Base-by-base conservation (phyloP, 1,140 invertebrate genomes). In the Conus betulinus region DNA sequence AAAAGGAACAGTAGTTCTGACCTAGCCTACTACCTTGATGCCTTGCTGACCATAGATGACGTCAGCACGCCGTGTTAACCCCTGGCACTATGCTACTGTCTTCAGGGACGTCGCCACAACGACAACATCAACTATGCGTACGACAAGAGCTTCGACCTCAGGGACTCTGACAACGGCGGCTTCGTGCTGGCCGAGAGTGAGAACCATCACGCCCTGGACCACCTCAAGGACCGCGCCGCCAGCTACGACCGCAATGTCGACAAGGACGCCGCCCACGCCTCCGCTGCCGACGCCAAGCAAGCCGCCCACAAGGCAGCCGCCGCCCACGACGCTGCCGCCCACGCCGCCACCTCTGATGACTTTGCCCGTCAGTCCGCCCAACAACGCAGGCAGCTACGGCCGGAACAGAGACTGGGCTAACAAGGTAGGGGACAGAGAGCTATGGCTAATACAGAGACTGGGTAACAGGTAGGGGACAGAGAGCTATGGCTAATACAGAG, bases 131-230 rank as follows among this genome's bases (percentile, higher is more conserved):
- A 76, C 39, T 88, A 88, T 74, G 88, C 81, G 17, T 88, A 84
- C 74, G 88, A 88, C 84, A 88, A 88, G 88, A 85, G 74, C 20
- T 88, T 88, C 88, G 83, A 88, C 71, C 82, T 79, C 25, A 83
- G 74, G 51, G 74, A 85, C 39, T 60, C 53, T 6, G 74, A 85
- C 39, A 81, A 88, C 71, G 88, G 88, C 27, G 88, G 88, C n/a
- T 85, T 78, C 67, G 84, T 81, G 53, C 27, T 76, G 10, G 74
- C 57, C 6, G 71, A 85, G 53, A 76, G 52, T 11, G 23, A 23
- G 25, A 67, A 85, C 84, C 13, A 10, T 11, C 84, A 81, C 84
- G 83, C 82, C 39, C 84, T 88, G 51, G 88, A 88, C 67, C 67
- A 88, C 27, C 57, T 85, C 74, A 51, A 23, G 8, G 88, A 88